phyloP scores from a whole-genome alignment of 1,140 invertebrate genomes.

The Charaxes varanes region DNA sequence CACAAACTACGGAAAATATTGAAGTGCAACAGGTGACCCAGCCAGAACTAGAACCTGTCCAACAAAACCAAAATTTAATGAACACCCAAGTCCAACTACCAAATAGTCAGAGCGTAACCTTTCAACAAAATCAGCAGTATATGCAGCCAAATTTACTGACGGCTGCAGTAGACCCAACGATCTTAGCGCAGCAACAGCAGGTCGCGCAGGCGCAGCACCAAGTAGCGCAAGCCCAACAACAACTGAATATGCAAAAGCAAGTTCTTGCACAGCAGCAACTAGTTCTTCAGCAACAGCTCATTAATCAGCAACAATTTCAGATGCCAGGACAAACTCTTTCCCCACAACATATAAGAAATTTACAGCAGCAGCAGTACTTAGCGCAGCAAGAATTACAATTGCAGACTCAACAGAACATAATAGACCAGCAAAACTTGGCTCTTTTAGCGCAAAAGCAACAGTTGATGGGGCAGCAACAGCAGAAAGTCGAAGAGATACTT shows the following conservation, averaged over 20 bases:
- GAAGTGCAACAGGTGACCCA: slow-evolving; percentile 33
- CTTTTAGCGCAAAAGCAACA: slow-evolving; percentile 69
- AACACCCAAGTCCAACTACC: slow-evolving; percentile 58
- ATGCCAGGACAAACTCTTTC: slow-evolving; percentile 70
- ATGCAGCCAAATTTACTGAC: slow-evolving; percentile 43
- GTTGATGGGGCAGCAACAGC: slow-evolving; percentile 72
- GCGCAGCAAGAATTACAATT: slow-evolving; percentile 67
- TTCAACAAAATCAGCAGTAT: slow-evolving; percentile 55
- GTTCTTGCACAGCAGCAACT: slow-evolving; percentile 64
- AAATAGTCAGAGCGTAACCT: slow-evolving; percentile 45
- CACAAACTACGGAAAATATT: slow-evolving; percentile 29
- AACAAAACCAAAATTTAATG: slow-evolving; percentile 54
- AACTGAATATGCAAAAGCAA: slow-evolving; percentile 63
- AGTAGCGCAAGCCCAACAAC: slow-evolving; percentile 58
- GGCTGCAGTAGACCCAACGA: slow-evolving; percentile 43
- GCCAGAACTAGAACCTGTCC: slow-evolving; percentile 46
- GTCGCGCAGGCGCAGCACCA: slow-evolving; percentile 64
- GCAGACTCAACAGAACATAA: slow-evolving; percentile 61
- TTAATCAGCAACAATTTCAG: slow-evolving; percentile 58
- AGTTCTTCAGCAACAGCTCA: slow-evolving; percentile 61
- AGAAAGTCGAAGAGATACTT: slow-evolving; percentile 58
- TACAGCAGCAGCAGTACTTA: slow-evolving; percentile 69
- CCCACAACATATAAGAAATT: slow-evolving; percentile 65
- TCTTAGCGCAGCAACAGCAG: slow-evolving; percentile 54
- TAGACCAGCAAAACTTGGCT: slow-evolving; percentile 62